These are phyloP conservation scores for Folsomia manolachei DNA, from an alignment of 2,888 invertebrate genomes.

Conservation along the genomic window DNA sequence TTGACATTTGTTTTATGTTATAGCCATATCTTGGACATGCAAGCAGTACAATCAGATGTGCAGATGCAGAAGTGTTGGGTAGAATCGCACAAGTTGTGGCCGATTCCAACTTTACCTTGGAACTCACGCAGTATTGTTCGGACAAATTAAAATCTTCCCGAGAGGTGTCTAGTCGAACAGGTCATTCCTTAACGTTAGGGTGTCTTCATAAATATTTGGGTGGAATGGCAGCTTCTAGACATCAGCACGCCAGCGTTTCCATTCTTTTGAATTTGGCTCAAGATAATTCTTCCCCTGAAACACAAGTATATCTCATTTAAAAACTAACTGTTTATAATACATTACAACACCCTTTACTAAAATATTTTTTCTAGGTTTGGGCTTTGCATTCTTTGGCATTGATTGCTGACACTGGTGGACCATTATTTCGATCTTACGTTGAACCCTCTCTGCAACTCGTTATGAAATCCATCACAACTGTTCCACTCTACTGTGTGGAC, in stretches of 20 bases:
- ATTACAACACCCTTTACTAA: background rate
- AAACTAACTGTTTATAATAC: background rate
- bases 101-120: slow-evolving; percentile 82
- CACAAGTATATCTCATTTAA: slow-evolving; percentile 66
- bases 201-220: slow-evolving; percentile 94
- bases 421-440: slow-evolving; percentile 97
- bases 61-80: slow-evolving; percentile 92
- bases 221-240: slow-evolving; percentile 92
- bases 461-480: slow-evolving; percentile 81
- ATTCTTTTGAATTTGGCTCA: slow-evolving; percentile 91
- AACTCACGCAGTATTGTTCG: slow-evolving; percentile 84
- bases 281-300: slow-evolving; percentile 85
- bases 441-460: slow-evolving; percentile 88
- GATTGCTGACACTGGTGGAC: slow-evolving; percentile 96
- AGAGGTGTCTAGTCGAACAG: slow-evolving; percentile 81
- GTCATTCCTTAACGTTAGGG: slow-evolving; percentile 89
- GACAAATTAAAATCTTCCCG: slow-evolving; percentile 80
- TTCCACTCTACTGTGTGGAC: slow-evolving; percentile 87
- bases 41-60: slow-evolving; percentile 72
- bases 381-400: slow-evolving; percentile 91
- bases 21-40: slow-evolving; percentile 56
- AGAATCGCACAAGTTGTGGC: slow-evolving; percentile 86
- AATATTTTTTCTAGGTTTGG: slow-evolving; percentile 69
- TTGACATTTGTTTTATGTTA: background rate
- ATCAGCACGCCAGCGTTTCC: slow-evolving; percentile 89